Conservation (phyloP, 2,888 invertebrate genomes). For the Orchestes rusci region DNA sequence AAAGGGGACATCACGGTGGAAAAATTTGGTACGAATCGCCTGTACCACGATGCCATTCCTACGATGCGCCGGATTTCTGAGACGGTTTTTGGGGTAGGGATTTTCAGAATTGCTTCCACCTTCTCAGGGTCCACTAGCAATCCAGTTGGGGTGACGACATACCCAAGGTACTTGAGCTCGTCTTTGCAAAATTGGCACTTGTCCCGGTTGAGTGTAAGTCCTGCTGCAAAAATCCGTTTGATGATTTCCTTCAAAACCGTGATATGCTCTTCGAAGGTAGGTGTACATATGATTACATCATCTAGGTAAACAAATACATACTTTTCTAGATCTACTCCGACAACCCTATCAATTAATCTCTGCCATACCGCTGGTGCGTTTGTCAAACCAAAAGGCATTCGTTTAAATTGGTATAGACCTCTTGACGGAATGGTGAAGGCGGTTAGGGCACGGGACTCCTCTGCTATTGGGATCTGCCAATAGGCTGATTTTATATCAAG, state of each 20-base stretch:
- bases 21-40: constrained; percentile 24
- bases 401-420: background rate
- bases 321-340: background rate
- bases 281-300: background rate
- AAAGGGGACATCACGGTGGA: constrained; percentile 23
- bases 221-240: constrained; percentile 8
- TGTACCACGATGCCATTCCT: constrained; percentile 26
- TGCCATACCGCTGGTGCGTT: constrained; percentile 2
- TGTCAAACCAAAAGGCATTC: constrained; percentile 5
- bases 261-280: background rate
- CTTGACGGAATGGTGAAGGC: constrained; percentile 2
- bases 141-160: too few species aligned
- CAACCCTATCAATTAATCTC: constrained; percentile 3
- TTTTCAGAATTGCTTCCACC: constrained; percentile 6
- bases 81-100: constrained; percentile 16
- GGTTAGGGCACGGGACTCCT: background rate
- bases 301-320: background rate
- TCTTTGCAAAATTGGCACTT: too few species aligned
- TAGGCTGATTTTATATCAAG: constrained; percentile 2
- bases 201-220: too few species aligned
- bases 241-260: too few species aligned
- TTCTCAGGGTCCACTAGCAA: too few species aligned
- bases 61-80: constrained; percentile 25
- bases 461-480: background rate
- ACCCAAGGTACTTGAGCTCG: too few species aligned